Evolutionary conservation across 2,797 vertebrate species (phyloP), one percentile per base, ranked within the genome.

Genomic region (Microchirus variegatus): DNA sequence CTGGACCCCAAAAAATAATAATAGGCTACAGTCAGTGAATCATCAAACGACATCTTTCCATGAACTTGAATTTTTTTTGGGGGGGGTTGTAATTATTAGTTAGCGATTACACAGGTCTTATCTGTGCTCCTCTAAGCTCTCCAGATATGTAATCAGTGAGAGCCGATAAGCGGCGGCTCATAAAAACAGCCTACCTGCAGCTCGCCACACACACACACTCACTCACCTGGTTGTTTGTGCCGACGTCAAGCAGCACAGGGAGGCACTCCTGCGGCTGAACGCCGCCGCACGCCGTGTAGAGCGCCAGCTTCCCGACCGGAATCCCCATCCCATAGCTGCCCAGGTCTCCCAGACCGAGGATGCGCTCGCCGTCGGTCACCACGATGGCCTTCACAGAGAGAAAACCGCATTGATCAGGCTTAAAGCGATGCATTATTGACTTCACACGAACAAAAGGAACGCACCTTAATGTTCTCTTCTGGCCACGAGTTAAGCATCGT

Each of bases 311-410:
- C 57, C 97, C 97, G 0, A 99, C 97, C 0, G 97, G 96, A 46
- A 99, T 99, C 11, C 96, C 97, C 97, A 99, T 99, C 14, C 97
- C 97, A 3, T 99, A 97, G 62, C 96, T 89, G 3, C 97, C 97
- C 40, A 99, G 91, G 87, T 99, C 97, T 2, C 97, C 97, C 38
- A 99, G 93, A 17, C 97, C 97, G 54, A 99, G 80, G 81, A 99
- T 99, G 13, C 97, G 95, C 86, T 99, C 97, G 46, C 97, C 97
- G 0, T 99, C 97, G 0, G 97, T 99, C 84, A 99, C 97, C 1
- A 99, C 97, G 0, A 99, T 94, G 49, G 97, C 97, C 97, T 99
- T 48, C 4, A 70, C 3, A 71, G 0, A 42, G 12, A 79, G 15
- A 38, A 50, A 66, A 57, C 37, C 13, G 16, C 14, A 35, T 1